Percentiles rank a stretch among this genome's conserved stretches.
Evolutionary conservation across 2,113 vertebrate genomes (phyloP).

Genomic region (Haemorhous mexicanus): DNA sequence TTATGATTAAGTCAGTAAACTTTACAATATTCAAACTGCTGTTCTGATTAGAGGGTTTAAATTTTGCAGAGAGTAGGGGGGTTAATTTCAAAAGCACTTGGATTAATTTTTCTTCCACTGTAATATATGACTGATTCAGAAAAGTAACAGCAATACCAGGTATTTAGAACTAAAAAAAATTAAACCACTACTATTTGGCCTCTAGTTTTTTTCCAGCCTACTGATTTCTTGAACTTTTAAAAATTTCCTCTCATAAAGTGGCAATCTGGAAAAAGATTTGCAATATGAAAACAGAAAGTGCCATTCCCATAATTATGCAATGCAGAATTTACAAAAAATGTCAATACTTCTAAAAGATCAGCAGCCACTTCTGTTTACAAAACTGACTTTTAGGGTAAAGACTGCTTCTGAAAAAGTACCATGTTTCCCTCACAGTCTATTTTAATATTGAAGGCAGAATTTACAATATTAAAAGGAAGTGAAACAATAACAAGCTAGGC

Average conservation of each 20-base stretch:
- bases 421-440: neutral
- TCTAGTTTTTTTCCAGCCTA: neutral
- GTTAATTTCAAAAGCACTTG: constrained; percentile 17
- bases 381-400: neutral
- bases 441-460: neutral
- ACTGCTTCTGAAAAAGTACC: neutral
- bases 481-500: neutral
- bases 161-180: neutral
- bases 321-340: neutral
- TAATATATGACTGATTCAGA: neutral
- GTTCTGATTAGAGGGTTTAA: constrained; percentile 39
- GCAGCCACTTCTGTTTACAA: neutral
- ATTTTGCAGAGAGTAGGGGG: neutral
- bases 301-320: neutral
- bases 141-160: neutral
- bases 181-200: neutral
- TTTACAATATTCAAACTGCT: constrained; percentile 34
- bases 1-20: constrained; percentile 58
- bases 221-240: neutral
- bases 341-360: neutral
- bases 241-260: neutral
- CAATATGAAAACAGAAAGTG: neutral
- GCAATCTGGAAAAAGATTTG: neutral
- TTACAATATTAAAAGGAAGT: neutral
- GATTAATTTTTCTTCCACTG: constrained; percentile 3